A percentile compares a stretch with the other conserved stretches of the same genome.
phyloP scores from a whole-genome alignment of 2,113 vertebrate genomes.

The Platysteira castanea region DNA sequence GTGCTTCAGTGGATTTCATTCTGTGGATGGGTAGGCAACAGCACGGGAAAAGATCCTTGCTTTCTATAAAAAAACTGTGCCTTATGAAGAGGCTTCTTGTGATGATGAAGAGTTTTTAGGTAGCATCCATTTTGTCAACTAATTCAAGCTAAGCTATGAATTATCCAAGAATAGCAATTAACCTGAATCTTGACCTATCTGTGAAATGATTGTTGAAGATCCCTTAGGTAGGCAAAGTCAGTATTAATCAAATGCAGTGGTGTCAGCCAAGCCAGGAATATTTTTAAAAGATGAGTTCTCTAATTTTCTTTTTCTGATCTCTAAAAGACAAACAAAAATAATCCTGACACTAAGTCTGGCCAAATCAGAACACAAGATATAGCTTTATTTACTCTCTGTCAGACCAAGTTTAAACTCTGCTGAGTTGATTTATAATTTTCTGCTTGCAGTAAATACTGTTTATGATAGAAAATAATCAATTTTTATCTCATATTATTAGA shows the following conservation, averaged over 20 bases:
- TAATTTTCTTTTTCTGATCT: neutral
- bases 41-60: neutral
- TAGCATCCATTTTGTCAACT: neutral
- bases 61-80: accelerated
- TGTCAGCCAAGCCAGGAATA: neutral
- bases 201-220: neutral
- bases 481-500: neutral
- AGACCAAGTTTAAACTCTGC: neutral
- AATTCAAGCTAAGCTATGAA: neutral
- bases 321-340: neutral
- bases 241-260: neutral
- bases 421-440: neutral
- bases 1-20: neutral
- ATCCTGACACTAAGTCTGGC: neutral
- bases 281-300: neutral
- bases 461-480: neutral
- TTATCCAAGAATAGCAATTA: neutral
- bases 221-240: neutral
- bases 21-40: neutral
- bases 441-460: neutral
- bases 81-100: neutral
- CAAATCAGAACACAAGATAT: neutral
- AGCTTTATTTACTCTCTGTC: neutral
- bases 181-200: neutral
- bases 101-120: neutral